Evolutionary conservation across 2,888 invertebrate genomes (phyloP).

Genomic region (Mesorhabditis belari): DNA sequence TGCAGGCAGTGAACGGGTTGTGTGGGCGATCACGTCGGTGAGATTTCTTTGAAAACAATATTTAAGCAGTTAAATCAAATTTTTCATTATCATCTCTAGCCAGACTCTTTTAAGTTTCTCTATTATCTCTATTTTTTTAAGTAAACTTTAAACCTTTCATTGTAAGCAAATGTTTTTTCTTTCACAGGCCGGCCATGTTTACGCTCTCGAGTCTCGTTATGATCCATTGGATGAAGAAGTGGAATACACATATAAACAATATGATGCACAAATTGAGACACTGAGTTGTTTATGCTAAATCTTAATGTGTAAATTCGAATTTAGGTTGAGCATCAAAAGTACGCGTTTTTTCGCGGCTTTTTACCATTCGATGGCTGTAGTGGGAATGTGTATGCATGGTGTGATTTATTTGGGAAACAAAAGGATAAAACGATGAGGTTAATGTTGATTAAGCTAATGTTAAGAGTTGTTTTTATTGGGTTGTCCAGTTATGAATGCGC

Average conservation of each 20-base stretch:
- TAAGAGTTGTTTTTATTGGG: too few relatives aligned
- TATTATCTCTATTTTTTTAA: too few relatives aligned
- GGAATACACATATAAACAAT: background rate
- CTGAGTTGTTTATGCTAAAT: background rate
- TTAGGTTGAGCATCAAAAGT: conserved; percentile 20
- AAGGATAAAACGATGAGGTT: background rate
- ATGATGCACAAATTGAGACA: conserved; percentile 3
- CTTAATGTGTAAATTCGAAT: too few relatives aligned
- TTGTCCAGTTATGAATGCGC: too few relatives aligned
- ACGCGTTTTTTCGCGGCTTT: conserved; percentile 21
- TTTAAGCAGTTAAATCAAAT: background rate
- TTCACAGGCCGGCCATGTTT: background rate
- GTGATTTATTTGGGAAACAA: conserved; percentile 3
- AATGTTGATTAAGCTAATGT: too few relatives aligned
- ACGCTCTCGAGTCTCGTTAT: background rate
- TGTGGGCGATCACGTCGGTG: conserved; percentile 20
- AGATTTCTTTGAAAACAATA: background rate
- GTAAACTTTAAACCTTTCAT: conserved; percentile 4
- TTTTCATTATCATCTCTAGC: background rate
- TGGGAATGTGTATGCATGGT: conserved; percentile 17
- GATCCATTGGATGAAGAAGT: background rate
- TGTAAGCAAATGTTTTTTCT: conserved; percentile 7
- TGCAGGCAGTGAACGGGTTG: conserved; percentile 15
- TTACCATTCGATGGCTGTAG: conserved; percentile 13
- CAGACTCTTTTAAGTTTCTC: too few relatives aligned